phyloP scores from a whole-genome alignment of 2,888 invertebrate species.

The Scotopteryx bipunctaria region DNA sequence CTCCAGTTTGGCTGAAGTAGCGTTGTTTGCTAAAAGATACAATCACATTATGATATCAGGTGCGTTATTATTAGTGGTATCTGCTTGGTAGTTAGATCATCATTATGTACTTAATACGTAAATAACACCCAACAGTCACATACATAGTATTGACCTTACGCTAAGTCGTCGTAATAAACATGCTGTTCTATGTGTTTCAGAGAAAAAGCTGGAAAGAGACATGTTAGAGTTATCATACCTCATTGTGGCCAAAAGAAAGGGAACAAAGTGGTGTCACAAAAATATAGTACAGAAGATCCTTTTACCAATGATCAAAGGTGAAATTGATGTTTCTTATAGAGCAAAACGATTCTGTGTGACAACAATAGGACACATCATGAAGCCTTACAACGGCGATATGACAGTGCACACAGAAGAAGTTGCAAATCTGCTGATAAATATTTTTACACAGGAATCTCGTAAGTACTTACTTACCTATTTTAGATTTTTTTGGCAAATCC shows the following conservation, averaged over 20 bases:
- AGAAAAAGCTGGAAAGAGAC: slow-evolving; percentile 55
- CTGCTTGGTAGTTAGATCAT: too few species aligned
- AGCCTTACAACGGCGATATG: slow-evolving; percentile 73
- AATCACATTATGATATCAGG: too few species aligned
- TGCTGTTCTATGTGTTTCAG: slow-evolving; percentile 41
- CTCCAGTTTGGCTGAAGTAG: too few species aligned
- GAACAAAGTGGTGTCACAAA: slow-evolving; percentile 71
- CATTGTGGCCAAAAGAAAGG: slow-evolving; percentile 70
- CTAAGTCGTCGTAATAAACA: too few species aligned
- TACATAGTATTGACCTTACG: too few species aligned
- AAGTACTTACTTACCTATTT: too few species aligned
- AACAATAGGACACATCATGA: slow-evolving; percentile 65
- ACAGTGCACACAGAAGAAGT: slow-evolving; percentile 68
- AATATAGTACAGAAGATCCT: slow-evolving; percentile 66
- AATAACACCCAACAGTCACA: too few species aligned
- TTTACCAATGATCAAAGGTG: slow-evolving; percentile 60
- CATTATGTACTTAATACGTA: too few species aligned
- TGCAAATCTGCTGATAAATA: slow-evolving; percentile 59
- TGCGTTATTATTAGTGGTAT: too few species aligned
- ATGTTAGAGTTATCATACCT: slow-evolving; percentile 65
- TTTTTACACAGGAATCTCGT: slow-evolving; percentile 58
- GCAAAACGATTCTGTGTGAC: slow-evolving; percentile 63
- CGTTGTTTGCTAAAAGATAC: too few species aligned
- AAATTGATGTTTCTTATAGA: slow-evolving; percentile 40
- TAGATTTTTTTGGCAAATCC: not conserved